These are phyloP conservation scores for Caenorhabditis virilis DNA, from an alignment of 2,888 invertebrate genomes.

Conservation along the genomic window DNA sequence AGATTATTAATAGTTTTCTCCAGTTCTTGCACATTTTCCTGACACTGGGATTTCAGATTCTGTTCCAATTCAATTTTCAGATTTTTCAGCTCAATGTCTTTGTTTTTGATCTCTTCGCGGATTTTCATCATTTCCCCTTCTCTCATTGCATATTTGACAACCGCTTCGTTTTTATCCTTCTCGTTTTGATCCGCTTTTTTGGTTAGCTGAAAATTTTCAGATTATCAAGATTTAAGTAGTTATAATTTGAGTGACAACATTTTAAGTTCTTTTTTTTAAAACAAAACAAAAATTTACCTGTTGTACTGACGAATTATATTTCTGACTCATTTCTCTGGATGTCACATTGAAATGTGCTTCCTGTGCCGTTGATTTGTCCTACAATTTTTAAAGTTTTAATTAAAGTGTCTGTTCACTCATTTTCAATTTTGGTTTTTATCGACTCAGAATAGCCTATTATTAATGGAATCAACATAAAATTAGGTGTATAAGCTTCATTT, in stretches of 20 bases:
- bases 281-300: slow-evolving; percentile 27
- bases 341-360: slow-evolving; percentile 55
- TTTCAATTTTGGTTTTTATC: not conserved
- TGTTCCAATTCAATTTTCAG: slow-evolving; percentile 24
- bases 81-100: slow-evolving; percentile 25
- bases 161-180: slow-evolving; percentile 60
- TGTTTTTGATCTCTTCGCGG: slow-evolving; percentile 36
- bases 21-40: slow-evolving; percentile 39
- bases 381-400: too few relatives aligned
- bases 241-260: not conserved
- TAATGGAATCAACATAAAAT: too few relatives aligned
- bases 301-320: slow-evolving; percentile 44
- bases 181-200: slow-evolving; percentile 51
- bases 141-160: slow-evolving; percentile 62
- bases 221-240: not conserved
- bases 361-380: slow-evolving; percentile 53
- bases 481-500: too few relatives aligned
- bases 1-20: slow-evolving; percentile 44
- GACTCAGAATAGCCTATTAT: too few relatives aligned
- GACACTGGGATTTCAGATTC: slow-evolving; percentile 15
- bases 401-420: not conserved
- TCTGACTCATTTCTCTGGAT: slow-evolving; percentile 40
- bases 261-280: too few relatives aligned
- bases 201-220: slow-evolving; percentile 44
- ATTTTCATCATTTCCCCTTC: slow-evolving; percentile 60